Evolutionary conservation across 2,797 vertebrate genomes (phyloP).

Genomic region (Onychomys leucogaster): DNA sequence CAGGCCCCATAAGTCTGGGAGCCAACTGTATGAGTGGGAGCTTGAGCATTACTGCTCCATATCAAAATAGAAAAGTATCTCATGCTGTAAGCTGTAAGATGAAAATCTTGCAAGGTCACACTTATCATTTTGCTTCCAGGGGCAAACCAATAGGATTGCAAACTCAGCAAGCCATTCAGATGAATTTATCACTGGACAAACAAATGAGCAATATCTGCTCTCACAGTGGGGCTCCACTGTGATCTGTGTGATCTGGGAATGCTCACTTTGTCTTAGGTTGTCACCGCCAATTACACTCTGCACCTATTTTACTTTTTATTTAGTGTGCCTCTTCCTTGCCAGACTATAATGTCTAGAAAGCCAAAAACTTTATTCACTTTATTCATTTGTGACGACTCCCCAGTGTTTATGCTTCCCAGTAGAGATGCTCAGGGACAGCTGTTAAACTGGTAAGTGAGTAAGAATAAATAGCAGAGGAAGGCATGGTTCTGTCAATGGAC

Average conservation of each 20-base stretch:
- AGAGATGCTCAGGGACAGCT: background rate
- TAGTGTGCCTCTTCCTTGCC: background rate
- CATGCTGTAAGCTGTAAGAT: background rate
- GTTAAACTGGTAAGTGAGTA: background rate
- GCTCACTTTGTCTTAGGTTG: background rate
- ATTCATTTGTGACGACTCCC: background rate
- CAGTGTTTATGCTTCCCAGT: background rate
- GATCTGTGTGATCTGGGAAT: background rate
- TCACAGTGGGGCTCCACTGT: background rate
- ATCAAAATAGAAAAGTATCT: conserved; percentile 28
- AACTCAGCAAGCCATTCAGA: too few relatives aligned
- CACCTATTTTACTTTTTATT: background rate
- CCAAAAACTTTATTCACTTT: background rate
- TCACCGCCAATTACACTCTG: background rate
- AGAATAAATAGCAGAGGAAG: background rate
- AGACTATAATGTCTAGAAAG: background rate
- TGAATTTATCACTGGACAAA: background rate
- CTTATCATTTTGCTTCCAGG: conserved; percentile 58
- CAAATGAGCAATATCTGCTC: background rate
- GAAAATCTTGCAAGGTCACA: conserved; percentile 14
- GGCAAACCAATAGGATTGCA: background rate
- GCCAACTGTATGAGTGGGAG: background rate
- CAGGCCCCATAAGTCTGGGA: accelerated
- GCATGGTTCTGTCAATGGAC: background rate
- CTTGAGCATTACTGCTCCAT: conserved; percentile 43